Conservation (phyloP, 2,888 invertebrate genomes). For the Eremobia ochroleuca region DNA sequence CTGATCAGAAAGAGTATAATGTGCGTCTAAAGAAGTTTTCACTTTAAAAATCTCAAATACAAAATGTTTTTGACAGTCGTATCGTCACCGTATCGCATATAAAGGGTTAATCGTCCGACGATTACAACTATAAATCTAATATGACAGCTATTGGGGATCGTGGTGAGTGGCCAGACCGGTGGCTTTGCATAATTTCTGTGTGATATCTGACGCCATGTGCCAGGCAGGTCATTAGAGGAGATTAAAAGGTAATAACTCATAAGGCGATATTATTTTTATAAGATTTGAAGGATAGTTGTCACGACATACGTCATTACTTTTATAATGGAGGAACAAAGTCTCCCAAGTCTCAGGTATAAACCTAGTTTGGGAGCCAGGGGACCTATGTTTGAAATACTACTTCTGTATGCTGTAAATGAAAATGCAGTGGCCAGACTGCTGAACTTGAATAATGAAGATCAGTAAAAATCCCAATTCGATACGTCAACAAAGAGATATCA, state of each 20-base stretch:
- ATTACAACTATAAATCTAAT: slow-evolving; percentile 76
- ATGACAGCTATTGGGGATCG: slow-evolving; percentile 73
- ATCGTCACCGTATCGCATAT: slow-evolving; percentile 57
- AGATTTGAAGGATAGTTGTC: not conserved
- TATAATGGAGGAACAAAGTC: too few relatives aligned
- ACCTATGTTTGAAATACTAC: too few relatives aligned
- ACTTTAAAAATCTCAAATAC: not conserved
- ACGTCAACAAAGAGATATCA: too few relatives aligned
- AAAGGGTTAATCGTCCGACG: slow-evolving; percentile 61
- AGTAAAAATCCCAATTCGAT: not conserved
- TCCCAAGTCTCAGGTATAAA: too few relatives aligned
- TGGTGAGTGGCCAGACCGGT: slow-evolving; percentile 66
- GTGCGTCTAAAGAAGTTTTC: not conserved
- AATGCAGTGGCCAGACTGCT: too few relatives aligned
- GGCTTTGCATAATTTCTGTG: slow-evolving; percentile 79
- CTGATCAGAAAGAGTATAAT: not conserved
- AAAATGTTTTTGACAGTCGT: slow-evolving; percentile 15
- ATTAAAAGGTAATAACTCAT: slow-evolving; percentile 53
- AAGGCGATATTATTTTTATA: slow-evolving; percentile 23
- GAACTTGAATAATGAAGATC: not conserved
- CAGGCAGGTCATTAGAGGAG: slow-evolving; percentile 51
- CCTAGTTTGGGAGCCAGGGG: too few relatives aligned
- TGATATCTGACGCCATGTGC: slow-evolving; percentile 65
- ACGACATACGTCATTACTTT: too few relatives aligned
- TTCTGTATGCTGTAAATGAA: too few relatives aligned